Evolutionary conservation across 2,797 vertebrate species (phyloP).

Genomic region (Cryptoprocta ferox): DNA sequence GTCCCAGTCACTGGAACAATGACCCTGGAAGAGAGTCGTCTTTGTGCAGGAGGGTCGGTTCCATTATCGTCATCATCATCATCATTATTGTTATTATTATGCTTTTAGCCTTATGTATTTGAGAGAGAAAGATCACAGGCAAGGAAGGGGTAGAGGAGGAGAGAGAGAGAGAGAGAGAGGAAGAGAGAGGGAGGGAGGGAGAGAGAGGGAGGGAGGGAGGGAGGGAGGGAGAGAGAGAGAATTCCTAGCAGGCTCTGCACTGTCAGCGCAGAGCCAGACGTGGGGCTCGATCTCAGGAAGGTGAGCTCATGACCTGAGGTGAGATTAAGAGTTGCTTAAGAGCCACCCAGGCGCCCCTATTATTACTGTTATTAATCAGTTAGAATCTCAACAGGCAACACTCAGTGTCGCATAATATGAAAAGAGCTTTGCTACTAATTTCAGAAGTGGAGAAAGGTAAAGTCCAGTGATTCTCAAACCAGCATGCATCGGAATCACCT

Average conservation of each 20-base stretch:
- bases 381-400: not conserved
- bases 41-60: not conserved
- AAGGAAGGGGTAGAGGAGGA: too few relatives aligned
- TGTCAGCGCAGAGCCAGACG: too few relatives aligned
- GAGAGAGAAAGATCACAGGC: too few relatives aligned
- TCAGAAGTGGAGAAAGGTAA: not conserved
- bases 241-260: too few relatives aligned
- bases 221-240: too few relatives aligned
- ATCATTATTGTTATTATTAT: too few relatives aligned
- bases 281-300: too few relatives aligned
- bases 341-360: not conserved
- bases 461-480: not conserved
- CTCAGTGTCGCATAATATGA: not conserved
- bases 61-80: not conserved
- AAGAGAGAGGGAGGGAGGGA: accelerated
- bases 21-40: not conserved
- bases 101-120: too few relatives aligned
- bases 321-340: too few relatives aligned
- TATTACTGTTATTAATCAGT: not conserved
- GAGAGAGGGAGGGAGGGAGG: too few relatives aligned
- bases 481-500: not conserved
- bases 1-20: not conserved
- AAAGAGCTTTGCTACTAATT: not conserved
- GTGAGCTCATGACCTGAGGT: too few relatives aligned
- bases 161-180: accelerated